Conservation (phyloP, 2,113 vertebrate genomes). For the Ursus arctos region DNA sequence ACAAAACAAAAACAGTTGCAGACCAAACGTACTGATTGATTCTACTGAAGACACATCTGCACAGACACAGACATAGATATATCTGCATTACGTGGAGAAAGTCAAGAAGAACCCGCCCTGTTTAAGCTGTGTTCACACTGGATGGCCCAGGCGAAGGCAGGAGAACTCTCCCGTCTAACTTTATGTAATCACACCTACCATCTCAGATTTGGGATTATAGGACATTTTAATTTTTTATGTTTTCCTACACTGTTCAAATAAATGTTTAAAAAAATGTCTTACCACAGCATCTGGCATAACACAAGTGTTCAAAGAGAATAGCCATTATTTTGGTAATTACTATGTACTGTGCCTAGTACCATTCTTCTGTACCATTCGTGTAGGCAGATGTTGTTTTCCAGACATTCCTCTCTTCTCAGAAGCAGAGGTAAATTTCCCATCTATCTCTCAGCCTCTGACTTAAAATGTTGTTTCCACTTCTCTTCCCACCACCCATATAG, state of each 20-base stretch:
- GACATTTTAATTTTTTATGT: neutral
- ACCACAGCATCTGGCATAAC: neutral
- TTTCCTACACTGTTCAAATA: constrained; percentile 3
- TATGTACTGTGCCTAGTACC: neutral
- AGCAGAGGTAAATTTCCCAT: neutral
- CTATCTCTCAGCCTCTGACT: neutral
- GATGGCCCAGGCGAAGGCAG: neutral
- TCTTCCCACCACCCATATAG: fast-evolving
- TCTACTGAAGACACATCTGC: neutral
- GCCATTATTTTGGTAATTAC: neutral
- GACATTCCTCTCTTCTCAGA: neutral
- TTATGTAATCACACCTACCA: neutral
- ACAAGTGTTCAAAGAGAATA: neutral
- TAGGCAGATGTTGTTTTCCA: neutral
- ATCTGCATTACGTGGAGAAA: neutral
- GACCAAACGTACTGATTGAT: neutral
- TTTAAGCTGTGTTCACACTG: neutral
- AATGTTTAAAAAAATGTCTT: neutral
- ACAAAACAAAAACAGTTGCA: neutral
- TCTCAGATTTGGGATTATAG: neutral
- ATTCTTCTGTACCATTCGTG: neutral
- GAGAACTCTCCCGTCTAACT: neutral
- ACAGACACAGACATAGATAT: neutral
- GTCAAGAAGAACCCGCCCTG: fast-evolving
- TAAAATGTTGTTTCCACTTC: neutral